A percentile compares a stretch with the other conserved stretches of the same genome.
Conservation (phyloP, 2,888 invertebrate species). For the Campoplex nolae region DNA sequence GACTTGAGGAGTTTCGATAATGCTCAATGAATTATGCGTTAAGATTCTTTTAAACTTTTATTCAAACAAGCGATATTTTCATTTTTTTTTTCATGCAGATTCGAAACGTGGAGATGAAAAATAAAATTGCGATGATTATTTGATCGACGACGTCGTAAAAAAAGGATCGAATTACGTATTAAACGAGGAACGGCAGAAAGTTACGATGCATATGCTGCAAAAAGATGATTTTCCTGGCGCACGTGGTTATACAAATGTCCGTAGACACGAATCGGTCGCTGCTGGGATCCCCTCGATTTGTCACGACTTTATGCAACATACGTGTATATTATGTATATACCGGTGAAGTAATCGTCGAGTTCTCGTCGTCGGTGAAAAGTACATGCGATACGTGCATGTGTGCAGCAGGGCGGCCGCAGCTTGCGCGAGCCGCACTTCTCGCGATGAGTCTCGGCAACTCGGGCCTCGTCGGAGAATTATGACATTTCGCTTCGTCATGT, state of each 20-base stretch:
- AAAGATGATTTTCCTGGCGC: background rate
- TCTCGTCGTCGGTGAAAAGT: slow-evolving; percentile 24
- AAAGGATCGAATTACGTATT: background rate
- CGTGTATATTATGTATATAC: slow-evolving; percentile 24
- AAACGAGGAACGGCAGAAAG: background rate
- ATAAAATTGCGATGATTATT: too few species aligned
- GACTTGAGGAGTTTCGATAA: too few species aligned
- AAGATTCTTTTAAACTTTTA: too few species aligned
- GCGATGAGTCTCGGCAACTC: slow-evolving; percentile 53
- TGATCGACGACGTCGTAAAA: background rate
- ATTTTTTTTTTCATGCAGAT: too few species aligned
- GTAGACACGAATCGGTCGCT: background rate
- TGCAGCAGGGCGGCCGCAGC: slow-evolving; percentile 4
- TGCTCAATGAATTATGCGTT: too few species aligned
- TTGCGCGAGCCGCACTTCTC: slow-evolving; percentile 41
- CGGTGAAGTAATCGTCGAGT: slow-evolving; percentile 47
- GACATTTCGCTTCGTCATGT: slow-evolving; percentile 66
- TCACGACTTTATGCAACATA: slow-evolving; percentile 51
- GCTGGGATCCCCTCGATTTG: slow-evolving; percentile 49
- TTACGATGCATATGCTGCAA: background rate
- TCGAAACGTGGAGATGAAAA: too few species aligned
- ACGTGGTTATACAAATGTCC: slow-evolving; percentile 1
- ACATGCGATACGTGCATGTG: slow-evolving; percentile 6
- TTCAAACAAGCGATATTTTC: too few species aligned
- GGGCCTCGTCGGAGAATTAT: slow-evolving; percentile 51